These are phyloP conservation scores for Corydoras maculifer DNA, from an alignment of 2,113 vertebrate genomes.

Conservation along the genomic window DNA sequence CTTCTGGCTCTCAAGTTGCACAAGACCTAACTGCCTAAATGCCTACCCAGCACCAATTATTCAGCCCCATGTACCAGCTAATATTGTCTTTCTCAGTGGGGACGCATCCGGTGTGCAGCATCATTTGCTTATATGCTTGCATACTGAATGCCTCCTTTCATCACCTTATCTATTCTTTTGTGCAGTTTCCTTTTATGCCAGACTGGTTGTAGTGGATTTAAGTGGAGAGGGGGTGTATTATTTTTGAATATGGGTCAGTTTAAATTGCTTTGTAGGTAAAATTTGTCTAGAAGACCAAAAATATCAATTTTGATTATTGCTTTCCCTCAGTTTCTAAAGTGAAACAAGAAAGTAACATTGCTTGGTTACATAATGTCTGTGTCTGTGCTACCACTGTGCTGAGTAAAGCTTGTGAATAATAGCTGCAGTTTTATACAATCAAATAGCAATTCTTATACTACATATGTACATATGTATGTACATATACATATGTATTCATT, in stretches of 20 bases:
- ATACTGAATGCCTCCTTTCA: slow-evolving; percentile 11
- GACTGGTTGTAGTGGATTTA: slow-evolving; percentile 12
- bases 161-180: slow-evolving; percentile 6
- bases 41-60: slow-evolving; percentile 26
- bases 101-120: slow-evolving; percentile 20
- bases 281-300: slow-evolving; percentile 15
- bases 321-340: slow-evolving; percentile 12
- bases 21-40: slow-evolving; percentile 19
- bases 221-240: slow-evolving; percentile 24
- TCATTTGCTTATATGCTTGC: slow-evolving; percentile 39
- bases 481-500: no score
- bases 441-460: no score
- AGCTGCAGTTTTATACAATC: no score
- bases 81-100: slow-evolving; percentile 37
- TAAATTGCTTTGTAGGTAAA: slow-evolving; percentile 16
- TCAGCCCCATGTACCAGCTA: slow-evolving; percentile 19
- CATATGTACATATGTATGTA: no score
- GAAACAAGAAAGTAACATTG: slow-evolving; percentile 3
- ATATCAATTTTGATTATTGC: slow-evolving; percentile 21
- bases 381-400: neutral
- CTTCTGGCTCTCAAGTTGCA: slow-evolving; percentile 6
- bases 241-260: slow-evolving; percentile 26
- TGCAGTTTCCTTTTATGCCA: slow-evolving; percentile 17
- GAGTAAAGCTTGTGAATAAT: no score
- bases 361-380: slow-evolving; percentile 4